phyloP scores from a whole-genome alignment of 2,113 vertebrate species.

The Chlorodrepanis virens region DNA sequence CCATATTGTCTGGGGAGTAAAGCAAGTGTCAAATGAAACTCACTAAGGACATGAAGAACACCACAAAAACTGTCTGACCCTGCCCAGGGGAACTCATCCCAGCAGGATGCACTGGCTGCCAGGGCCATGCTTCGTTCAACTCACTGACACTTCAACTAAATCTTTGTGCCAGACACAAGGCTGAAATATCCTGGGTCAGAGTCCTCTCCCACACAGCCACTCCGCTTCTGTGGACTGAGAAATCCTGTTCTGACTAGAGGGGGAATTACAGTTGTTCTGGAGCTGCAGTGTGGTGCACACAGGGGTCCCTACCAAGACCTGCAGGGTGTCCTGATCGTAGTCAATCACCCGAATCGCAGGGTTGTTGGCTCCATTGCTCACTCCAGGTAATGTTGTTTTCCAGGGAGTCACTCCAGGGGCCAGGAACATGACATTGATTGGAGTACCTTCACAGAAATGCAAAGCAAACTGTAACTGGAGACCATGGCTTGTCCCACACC shows the following conservation, averaged over 20 bases:
- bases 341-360: slow-evolving; percentile 87
- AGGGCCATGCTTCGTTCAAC: too few relatives aligned
- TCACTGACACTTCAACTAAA: background rate
- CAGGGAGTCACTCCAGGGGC: slow-evolving; percentile 91
- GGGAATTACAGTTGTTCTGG: background rate
- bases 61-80: background rate
- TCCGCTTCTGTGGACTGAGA: background rate
- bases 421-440: slow-evolving; percentile 87
- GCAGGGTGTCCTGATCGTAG: slow-evolving; percentile 83
- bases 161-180: accelerated
- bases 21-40: background rate
- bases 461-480: background rate
- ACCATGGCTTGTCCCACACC: background rate
- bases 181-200: background rate
- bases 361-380: slow-evolving; percentile 91
- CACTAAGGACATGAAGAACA: background rate
- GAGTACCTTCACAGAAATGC: slow-evolving; percentile 68
- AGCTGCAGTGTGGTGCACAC: background rate
- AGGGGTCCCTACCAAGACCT: slow-evolving; percentile 78
- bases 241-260: background rate
- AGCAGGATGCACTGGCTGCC: background rate
- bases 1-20: background rate
- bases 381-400: slow-evolving; percentile 91
- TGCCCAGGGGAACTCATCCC: background rate
- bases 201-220: background rate